Evolutionary conservation across 2,888 invertebrate genomes (phyloP), one percentile per base, ranked within the genome.

Genomic region (Griposia aprilina): DNA sequence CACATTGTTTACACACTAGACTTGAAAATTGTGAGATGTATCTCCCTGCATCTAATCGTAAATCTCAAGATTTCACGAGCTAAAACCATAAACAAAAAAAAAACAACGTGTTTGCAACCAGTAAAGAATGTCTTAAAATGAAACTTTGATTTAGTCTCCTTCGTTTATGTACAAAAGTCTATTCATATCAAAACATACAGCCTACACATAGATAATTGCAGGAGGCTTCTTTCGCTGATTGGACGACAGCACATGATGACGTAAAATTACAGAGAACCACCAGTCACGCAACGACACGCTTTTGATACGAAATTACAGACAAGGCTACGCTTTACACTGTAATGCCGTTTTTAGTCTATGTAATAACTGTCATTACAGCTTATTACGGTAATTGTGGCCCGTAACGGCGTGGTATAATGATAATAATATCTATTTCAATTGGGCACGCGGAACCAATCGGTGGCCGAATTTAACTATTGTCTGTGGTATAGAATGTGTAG

Each of bases 381-480:
- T 90, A 92, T 91, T 91, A 92, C 89, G 82, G 89, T 91, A 90
- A 91, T 91, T 89, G 88, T 88, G 87, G 67, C 70, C 60, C 71
- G 90, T 83, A 85, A 87, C 83, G 81, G 80, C 60, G 73, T 83
- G 82, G 66, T 72, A 79, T 90, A 89, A 90, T 88, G 89, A 85
- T 91, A 90, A 89, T 92, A 90, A 91, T 93, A 93, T 93, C 92
- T 90, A 88, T 92, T 93, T 90, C 92, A 92, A 92, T 93, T 91
- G 92, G 90, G 86, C 86, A 79, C 70, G 88, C 88, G 89, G 81
- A 88, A 79, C 87, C 81, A 89, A 88, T 86, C 80, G 82, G 59
- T 75, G 81, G 26, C 57, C 65, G 75, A 48, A 50, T 75, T 83
- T 60, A 36, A 72, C 62, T 83, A 73, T 84, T 81, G 67, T 78